Evolutionary conservation across 2,113 vertebrate species (phyloP).

Genomic region (Trochalopteron elliotii): DNA sequence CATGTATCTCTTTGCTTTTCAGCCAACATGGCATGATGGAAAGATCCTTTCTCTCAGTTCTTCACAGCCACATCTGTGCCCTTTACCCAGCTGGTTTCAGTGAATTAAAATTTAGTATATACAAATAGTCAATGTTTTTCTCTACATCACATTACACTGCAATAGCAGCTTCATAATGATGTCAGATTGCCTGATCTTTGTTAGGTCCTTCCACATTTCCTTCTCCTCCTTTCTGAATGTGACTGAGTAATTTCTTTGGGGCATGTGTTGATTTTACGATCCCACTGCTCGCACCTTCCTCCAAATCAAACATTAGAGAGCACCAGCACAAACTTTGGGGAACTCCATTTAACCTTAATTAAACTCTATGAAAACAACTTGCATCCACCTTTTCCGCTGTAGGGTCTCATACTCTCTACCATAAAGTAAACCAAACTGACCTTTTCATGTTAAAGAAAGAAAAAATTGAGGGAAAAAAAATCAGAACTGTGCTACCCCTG

Average conservation of each 20-base stretch:
- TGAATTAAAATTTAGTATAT: not conserved
- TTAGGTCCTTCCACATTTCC: not conserved
- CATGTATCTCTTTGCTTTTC: not conserved
- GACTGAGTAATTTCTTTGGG: not conserved
- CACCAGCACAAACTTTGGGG: not conserved
- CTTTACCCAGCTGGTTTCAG: not conserved
- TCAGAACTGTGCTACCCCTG: not conserved
- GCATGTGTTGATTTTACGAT: slow-evolving; percentile 28
- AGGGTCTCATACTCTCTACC: not conserved
- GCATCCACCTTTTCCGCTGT: not conserved
- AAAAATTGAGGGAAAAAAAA: not conserved
- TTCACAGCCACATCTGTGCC: not conserved
- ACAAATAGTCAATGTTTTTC: not conserved
- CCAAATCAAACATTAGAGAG: slow-evolving; percentile 40
- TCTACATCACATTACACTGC: not conserved
- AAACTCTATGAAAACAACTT: slow-evolving; percentile 19
- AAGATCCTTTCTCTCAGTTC: not conserved
- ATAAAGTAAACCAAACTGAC: slow-evolving; percentile 6
- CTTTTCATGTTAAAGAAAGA: not conserved
- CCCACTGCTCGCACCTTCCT: not conserved
- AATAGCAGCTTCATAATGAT: not conserved
- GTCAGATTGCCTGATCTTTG: not conserved
- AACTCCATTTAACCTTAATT: not conserved
- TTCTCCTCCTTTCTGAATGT: not conserved
- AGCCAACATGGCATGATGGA: not conserved